A percentile compares a stretch with the other conserved stretches of the same genome.
These are phyloP conservation scores for Romanogobio albipinnatus DNA, from an alignment of 2,113 vertebrate genomes.

Conservation along the genomic window DNA sequence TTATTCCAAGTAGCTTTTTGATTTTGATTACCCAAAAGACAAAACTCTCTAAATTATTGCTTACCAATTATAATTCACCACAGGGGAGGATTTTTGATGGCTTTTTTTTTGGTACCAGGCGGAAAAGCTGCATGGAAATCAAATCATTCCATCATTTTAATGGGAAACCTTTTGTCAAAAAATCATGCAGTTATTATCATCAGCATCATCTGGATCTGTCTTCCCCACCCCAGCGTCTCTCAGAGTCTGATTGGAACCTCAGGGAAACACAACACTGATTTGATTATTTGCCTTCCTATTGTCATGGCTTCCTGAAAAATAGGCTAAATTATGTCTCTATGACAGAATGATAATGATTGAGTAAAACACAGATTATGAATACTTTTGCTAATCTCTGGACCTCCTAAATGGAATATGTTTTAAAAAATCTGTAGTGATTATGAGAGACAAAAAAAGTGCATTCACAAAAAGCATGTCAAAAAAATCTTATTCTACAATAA, in stretches of 20 bases:
- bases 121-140: constrained; percentile 21
- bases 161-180: constrained; percentile 22
- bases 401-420: constrained; percentile 11
- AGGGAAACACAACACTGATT: constrained; percentile 55
- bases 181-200: constrained; percentile 56
- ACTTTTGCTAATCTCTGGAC: neutral
- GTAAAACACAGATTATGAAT: constrained; percentile 23
- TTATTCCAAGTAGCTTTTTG: constrained; percentile 20
- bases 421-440: neutral
- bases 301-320: constrained; percentile 48
- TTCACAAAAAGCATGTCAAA: neutral
- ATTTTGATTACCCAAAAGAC: constrained; percentile 42
- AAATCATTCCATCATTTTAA: constrained; percentile 8
- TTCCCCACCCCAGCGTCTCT: constrained; percentile 31
- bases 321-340: constrained; percentile 22
- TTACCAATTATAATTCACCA: constrained; percentile 14
- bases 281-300: constrained; percentile 56
- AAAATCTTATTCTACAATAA: neutral
- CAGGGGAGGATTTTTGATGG: neutral
- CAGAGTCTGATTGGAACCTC: constrained; percentile 57
- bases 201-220: constrained; percentile 57
- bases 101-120: constrained; percentile 12
- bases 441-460: neutral
- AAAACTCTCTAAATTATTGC: constrained; percentile 18
- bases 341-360: constrained; percentile 30